phyloP scores from a whole-genome alignment of 1,140 invertebrate genomes.

The Oedothorax gibbosus region DNA sequence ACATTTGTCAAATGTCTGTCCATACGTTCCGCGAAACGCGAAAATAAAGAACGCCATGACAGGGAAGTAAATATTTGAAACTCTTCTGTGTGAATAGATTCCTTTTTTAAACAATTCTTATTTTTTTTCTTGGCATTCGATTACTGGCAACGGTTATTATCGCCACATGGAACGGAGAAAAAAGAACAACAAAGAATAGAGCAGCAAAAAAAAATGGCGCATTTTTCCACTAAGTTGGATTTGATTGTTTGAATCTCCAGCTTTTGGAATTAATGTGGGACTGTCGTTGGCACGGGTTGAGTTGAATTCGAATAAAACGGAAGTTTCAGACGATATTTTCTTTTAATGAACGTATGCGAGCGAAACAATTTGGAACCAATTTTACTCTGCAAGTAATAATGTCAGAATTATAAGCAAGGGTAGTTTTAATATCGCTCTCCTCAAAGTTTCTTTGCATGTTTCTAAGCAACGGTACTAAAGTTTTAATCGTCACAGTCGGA shows the following conservation, averaged over 20 bases:
- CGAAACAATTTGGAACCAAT: slow-evolving; percentile 41
- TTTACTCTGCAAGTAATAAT: slow-evolving; percentile 18
- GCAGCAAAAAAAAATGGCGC: background rate
- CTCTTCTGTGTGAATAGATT: background rate
- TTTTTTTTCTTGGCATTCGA: slow-evolving; percentile 15
- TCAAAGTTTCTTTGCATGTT: slow-evolving; percentile 1
- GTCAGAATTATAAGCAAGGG: slow-evolving; percentile 17
- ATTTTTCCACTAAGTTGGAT: slow-evolving; percentile 9
- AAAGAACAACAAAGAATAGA: background rate
- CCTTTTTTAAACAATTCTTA: background rate
- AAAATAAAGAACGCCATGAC: slow-evolving; percentile 12
- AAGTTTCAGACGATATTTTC: background rate
- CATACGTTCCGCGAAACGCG: background rate
- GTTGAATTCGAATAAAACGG: slow-evolving; percentile 7
- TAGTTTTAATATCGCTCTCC: slow-evolving; percentile 10
- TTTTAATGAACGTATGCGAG: slow-evolving; percentile 18
- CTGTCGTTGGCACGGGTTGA: background rate
- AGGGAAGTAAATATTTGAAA: slow-evolving; percentile 37
- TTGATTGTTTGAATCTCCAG: slow-evolving; percentile 8
- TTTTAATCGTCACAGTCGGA: background rate
- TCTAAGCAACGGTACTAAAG: slow-evolving; percentile 12
- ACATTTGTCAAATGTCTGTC: slow-evolving; percentile 23
- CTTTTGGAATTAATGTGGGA: slow-evolving; percentile 21
- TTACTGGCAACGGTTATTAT: slow-evolving; percentile 35
- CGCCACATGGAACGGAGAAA: background rate